A percentile compares a stretch with the other conserved stretches of the same genome.
Conservation (phyloP, 92 coral and sea anemone species). For the Palythoa caribaeorum region DNA sequence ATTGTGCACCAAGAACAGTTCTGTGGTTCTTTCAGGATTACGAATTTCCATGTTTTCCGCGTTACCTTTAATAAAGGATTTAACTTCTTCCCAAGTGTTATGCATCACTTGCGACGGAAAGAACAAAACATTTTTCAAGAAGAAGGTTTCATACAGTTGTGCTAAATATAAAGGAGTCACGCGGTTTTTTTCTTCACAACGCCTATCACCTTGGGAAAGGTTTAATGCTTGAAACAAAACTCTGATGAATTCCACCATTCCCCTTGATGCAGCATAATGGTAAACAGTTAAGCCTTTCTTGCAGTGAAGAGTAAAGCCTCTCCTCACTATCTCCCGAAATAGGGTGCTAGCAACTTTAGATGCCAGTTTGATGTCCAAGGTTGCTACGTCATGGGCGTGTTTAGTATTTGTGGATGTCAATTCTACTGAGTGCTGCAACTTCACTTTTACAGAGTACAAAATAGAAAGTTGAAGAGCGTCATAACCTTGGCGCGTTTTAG, state of each 20-base stretch:
- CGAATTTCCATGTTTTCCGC: not conserved
- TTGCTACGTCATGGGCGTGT: not conserved
- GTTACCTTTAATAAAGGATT: not conserved
- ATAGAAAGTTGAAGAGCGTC: not conserved
- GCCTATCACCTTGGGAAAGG: not conserved
- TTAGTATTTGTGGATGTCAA: not conserved
- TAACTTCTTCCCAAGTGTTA: slow-evolving; percentile 14
- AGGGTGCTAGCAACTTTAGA: not conserved
- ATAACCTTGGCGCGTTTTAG: slow-evolving; percentile 5
- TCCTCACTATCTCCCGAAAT: not conserved
- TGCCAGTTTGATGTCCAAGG: slow-evolving; percentile 11
- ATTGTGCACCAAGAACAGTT: slow-evolving; percentile 14
- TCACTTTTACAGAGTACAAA: slow-evolving; percentile 1
- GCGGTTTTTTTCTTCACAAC: slow-evolving; percentile 4
- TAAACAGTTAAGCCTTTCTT: not conserved
- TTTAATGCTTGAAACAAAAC: not conserved
- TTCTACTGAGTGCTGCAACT: not conserved
- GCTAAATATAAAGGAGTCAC: slow-evolving; percentile 22
- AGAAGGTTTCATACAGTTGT: not conserved
- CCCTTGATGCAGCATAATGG: slow-evolving; percentile 36
- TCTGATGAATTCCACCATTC: slow-evolving; percentile 1
- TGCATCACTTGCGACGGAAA: not conserved
- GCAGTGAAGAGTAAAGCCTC: slow-evolving; percentile 12
- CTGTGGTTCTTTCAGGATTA: slow-evolving; percentile 9
- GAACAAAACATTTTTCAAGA: not conserved